Conservation (phyloP, 2,797 vertebrate species). For the Calcarius lapponicus region DNA sequence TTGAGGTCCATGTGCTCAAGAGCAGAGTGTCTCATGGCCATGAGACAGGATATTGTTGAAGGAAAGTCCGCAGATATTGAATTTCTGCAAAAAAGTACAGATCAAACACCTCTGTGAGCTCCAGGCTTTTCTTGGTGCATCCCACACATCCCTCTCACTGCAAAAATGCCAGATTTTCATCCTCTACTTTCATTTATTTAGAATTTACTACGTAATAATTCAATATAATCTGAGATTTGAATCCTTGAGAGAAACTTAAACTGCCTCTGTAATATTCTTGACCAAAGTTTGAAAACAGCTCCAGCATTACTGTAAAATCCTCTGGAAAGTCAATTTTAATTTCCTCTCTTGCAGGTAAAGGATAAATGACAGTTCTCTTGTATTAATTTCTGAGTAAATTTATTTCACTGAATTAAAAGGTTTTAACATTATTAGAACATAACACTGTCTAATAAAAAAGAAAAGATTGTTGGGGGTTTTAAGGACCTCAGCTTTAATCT, state of each 20-base stretch:
- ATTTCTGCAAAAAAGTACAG: neutral
- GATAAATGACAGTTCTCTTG: constrained; percentile 2
- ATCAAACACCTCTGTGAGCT: neutral
- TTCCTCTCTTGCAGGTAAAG: constrained; percentile 30
- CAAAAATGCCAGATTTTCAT: neutral
- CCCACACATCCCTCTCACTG: neutral
- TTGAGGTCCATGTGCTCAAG: neutral
- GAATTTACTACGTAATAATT: neutral
- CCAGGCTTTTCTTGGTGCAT: neutral
- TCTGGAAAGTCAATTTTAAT: constrained; percentile 39
- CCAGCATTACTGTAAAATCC: neutral
- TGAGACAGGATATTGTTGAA: neutral
- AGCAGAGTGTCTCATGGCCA: neutral
- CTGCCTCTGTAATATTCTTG: neutral
- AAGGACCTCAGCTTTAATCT: constrained; percentile 28
- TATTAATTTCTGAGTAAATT: constrained; percentile 49
- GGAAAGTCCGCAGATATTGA: neutral
- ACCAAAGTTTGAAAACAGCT: neutral
- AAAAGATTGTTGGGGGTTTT: neutral
- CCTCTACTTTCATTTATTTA: neutral
- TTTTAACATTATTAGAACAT: constrained; percentile 38
- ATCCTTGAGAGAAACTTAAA: neutral
- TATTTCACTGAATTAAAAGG: constrained; percentile 49
- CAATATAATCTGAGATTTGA: neutral
- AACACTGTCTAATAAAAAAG: constrained; percentile 30